Conservation (phyloP, 2,113 vertebrate species). For the Cavia aperea region DNA sequence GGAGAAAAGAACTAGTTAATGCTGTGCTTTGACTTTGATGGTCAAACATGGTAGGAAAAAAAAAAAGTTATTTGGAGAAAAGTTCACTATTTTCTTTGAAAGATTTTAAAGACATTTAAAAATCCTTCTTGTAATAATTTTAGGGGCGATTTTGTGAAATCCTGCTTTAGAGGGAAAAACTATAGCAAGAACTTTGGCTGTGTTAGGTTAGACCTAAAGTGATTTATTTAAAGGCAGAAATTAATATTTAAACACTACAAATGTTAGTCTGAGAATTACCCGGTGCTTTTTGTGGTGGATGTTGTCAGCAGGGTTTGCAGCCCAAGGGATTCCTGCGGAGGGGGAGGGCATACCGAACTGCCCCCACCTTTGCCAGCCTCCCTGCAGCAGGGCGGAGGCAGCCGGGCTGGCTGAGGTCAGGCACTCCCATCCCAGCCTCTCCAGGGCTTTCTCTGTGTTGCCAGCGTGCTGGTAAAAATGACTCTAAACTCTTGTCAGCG, state of each 20-base stretch:
- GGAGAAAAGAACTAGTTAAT: slow-evolving; percentile 37
- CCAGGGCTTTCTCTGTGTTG: slow-evolving; percentile 81
- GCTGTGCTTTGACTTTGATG: not conserved
- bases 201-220: not conserved
- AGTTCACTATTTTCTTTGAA: not conserved
- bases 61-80: not conserved
- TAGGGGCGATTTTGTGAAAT: not conserved
- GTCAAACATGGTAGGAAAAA: not conserved
- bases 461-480: slow-evolving; percentile 85
- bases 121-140: slow-evolving; percentile 32
- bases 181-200: not conserved
- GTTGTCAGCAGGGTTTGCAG: slow-evolving; percentile 22
- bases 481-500: slow-evolving; percentile 87
- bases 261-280: slow-evolving; percentile 42
- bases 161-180: not conserved
- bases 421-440: slow-evolving; percentile 78
- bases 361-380: slow-evolving; percentile 20
- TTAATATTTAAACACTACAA: slow-evolving; percentile 36
- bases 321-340: slow-evolving; percentile 28
- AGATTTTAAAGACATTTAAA: not conserved
- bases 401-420: slow-evolving; percentile 76
- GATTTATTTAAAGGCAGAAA: slow-evolving; percentile 37
- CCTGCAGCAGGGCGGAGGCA: slow-evolving; percentile 64
- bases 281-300: not conserved
- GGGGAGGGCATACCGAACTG: slow-evolving; percentile 6